These are phyloP conservation scores for Caenorhabditis sp. DNA, from an alignment of 2,888 invertebrate genomes.

Conservation along the genomic window DNA sequence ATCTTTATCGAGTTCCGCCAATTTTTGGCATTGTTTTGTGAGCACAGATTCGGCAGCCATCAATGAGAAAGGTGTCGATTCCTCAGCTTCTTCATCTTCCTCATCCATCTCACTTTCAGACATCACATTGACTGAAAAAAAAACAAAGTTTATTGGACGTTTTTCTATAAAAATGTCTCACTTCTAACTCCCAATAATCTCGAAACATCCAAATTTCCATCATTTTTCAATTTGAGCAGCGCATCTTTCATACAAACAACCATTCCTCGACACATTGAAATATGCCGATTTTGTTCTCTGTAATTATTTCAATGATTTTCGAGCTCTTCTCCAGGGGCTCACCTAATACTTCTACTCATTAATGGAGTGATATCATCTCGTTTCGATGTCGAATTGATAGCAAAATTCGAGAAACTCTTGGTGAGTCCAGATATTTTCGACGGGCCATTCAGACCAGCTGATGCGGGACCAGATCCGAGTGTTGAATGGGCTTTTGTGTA, in stretches of 20 bases:
- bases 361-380: constrained; percentile 40
- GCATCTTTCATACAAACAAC: constrained; percentile 38
- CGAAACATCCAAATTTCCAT: constrained; percentile 35
- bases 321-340: no score
- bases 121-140: constrained; percentile 38
- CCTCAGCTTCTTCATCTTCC: constrained; percentile 40
- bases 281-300: constrained; percentile 33
- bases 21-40: constrained; percentile 22
- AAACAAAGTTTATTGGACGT: not conserved
- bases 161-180: no score
- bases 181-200: constrained; percentile 32
- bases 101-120: constrained; percentile 49
- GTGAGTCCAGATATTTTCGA: constrained; percentile 33
- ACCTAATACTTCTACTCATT: constrained; percentile 49
- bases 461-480: constrained; percentile 13
- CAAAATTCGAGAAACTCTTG: constrained; percentile 51
- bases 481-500: constrained; percentile 48
- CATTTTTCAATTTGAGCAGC: constrained; percentile 31
- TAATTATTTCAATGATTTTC: constrained; percentile 1
- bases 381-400: constrained; percentile 32
- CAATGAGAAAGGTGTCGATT: constrained; percentile 46
- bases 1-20: constrained; percentile 37
- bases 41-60: constrained; percentile 44
- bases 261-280: constrained; percentile 39
- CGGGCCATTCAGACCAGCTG: not conserved